Base-by-base conservation (phyloP, 2,113 vertebrate species). In the Hiodon alosoides region DNA sequence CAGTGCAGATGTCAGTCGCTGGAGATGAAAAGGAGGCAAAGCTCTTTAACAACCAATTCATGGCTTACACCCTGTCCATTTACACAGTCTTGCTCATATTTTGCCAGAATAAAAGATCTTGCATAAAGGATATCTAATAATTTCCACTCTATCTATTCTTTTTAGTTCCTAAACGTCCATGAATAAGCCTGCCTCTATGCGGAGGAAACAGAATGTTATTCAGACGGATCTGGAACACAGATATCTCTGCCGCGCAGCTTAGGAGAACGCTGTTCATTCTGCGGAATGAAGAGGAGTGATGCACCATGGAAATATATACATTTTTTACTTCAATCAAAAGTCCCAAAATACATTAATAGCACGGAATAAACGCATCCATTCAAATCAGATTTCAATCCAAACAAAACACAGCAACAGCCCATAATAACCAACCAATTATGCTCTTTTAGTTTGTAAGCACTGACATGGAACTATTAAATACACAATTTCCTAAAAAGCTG, bases 21-120 rank as follows among this genome's bases (percentile, higher is more conserved):
- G 46, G n/a, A 17, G 66, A 11, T 77, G 13, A 4, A 59, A 51
- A 13, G 72, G 51, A 62, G 54, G 17, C 52, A 16, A 57, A 67
- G 52, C 5, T 66, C 72, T 72, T 65, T 71, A 4, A 66, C 72
- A 78, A 73, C 68, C 47, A 58, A 46, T 74, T 78, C 69, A 73
- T 69, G 60, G 61, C 55, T 67, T 52, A 65, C 60, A 58, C 55
- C 62, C 59, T 58, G 71, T 59, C 62, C 69, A 79, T 75, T 77
- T 77, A 75, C 79, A 79, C 11, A 67, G 59, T 70, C 52, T 73
- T 69, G 77, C 59, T 78, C 76, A 74, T 73, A 48, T 74, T 52
- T 71, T 10, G 57, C n/a, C 69, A 14, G 52, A 79, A 76, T 72
- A 47, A 74, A 69, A 64, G 54, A 75, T 48, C 31, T 17, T 67